A percentile compares a stretch with the other conserved stretches of the same genome.
Conservation (phyloP, 2,797 vertebrate genomes). For the Falco columbarius region DNA sequence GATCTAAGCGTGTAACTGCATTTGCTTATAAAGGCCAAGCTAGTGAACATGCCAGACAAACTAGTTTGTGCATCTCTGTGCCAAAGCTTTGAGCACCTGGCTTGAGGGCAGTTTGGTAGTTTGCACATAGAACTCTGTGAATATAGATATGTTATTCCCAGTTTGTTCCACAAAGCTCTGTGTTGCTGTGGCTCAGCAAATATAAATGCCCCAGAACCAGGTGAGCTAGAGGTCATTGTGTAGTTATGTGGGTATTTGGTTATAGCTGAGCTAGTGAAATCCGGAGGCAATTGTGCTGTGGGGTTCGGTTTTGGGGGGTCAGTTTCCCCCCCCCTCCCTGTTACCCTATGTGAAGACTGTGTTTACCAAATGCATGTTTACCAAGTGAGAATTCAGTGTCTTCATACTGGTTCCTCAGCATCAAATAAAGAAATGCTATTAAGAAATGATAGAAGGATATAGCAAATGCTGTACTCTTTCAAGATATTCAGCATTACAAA, state of each 20-base stretch:
- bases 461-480: background rate
- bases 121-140: background rate
- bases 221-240: background rate
- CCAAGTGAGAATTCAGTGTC: background rate
- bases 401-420: background rate
- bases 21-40: background rate
- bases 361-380: background rate
- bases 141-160: rapidly evolving
- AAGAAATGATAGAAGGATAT: background rate
- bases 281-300: background rate
- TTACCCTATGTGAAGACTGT: background rate
- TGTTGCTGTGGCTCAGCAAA: background rate
- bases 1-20: background rate
- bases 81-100: background rate
- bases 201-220: rapidly evolving
- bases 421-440: background rate
- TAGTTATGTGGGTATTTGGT: too few species aligned
- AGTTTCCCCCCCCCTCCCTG: background rate
- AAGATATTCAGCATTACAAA: background rate
- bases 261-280: background rate
- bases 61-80: background rate
- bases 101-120: background rate
- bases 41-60: rapidly evolving
- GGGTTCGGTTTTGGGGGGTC: background rate
- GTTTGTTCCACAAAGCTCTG: background rate